A percentile compares a stretch with the other conserved stretches of the same genome.
These are phyloP conservation scores for Bradynema listronoti DNA, from an alignment of 1,140 invertebrate species.

Conservation along the genomic window DNA sequence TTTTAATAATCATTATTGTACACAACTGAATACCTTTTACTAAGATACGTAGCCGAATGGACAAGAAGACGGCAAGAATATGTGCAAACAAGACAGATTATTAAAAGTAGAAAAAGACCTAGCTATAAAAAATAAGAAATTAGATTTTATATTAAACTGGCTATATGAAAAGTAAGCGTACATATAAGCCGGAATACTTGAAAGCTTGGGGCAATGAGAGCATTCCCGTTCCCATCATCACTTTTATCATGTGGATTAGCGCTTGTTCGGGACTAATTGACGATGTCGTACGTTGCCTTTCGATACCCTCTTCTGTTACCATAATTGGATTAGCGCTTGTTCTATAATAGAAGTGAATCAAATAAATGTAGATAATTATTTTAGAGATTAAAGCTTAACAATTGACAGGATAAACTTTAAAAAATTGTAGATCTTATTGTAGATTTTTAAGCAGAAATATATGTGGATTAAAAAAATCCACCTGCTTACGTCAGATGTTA, in stretches of 20 bases:
- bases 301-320: constrained; percentile 32
- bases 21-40: constrained; percentile 6
- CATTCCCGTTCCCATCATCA: constrained; percentile 55
- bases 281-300: constrained; percentile 28
- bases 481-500: constrained; percentile 20
- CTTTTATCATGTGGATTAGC: constrained; percentile 55
- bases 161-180: constrained; percentile 19
- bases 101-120: constrained; percentile 45
- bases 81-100: constrained; percentile 50
- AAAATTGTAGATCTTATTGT: too few species aligned
- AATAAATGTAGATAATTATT: neutral
- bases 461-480: too few species aligned
- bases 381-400: neutral
- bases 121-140: constrained; percentile 36
- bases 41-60: constrained; percentile 45
- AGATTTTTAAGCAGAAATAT: too few species aligned
- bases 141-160: too few species aligned
- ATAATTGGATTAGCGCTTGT: constrained; percentile 33
- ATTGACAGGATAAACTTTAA: constrained; percentile 1
- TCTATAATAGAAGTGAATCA: constrained; percentile 8
- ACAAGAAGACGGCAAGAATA: constrained; percentile 52
- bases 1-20: neutral
- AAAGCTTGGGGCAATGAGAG: constrained; percentile 53
- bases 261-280: constrained; percentile 44
- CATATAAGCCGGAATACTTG: constrained; percentile 53